Evolutionary conservation across 1,140 invertebrate genomes (phyloP).

Genomic region (Lucilia cuprina): DNA sequence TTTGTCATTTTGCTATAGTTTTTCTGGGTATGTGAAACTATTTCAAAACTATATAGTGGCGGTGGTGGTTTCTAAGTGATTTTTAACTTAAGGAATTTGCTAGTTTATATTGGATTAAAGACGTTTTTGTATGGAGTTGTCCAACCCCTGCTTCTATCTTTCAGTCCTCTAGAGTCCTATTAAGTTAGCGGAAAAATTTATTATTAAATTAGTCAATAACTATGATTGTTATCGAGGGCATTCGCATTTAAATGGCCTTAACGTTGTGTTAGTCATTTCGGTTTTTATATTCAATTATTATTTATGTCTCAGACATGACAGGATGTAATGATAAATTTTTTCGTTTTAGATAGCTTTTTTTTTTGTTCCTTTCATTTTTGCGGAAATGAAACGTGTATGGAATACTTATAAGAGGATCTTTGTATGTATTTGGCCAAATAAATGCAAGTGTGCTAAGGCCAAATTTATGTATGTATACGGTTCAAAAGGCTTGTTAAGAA

Average conservation of each 20-base stretch:
- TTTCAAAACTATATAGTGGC: too few relatives aligned
- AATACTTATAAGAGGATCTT: background rate
- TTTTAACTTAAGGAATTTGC: too few relatives aligned
- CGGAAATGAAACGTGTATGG: background rate
- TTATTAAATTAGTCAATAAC: slow-evolving; percentile 15
- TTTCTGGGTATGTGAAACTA: too few relatives aligned
- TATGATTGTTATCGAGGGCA: background rate
- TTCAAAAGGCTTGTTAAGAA: too few relatives aligned
- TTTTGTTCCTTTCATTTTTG: background rate
- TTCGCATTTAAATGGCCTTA: background rate
- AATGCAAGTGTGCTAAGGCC: background rate
- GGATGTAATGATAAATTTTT: background rate
- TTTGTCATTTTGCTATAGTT: too few relatives aligned
- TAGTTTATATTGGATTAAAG: too few relatives aligned
- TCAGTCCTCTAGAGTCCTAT: background rate
- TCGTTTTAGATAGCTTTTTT: background rate
- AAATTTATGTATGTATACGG: too few relatives aligned
- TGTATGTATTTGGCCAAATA: background rate
- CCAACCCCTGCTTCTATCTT: too few relatives aligned
- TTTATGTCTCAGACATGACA: slow-evolving; percentile 3
- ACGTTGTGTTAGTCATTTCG: background rate
- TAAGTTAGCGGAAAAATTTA: background rate
- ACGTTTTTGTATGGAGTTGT: too few relatives aligned
- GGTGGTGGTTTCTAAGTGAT: background rate
- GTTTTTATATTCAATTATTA: background rate